Conservation (phyloP, 2,888 invertebrate species). For the Drosophila meridionalis region DNA sequence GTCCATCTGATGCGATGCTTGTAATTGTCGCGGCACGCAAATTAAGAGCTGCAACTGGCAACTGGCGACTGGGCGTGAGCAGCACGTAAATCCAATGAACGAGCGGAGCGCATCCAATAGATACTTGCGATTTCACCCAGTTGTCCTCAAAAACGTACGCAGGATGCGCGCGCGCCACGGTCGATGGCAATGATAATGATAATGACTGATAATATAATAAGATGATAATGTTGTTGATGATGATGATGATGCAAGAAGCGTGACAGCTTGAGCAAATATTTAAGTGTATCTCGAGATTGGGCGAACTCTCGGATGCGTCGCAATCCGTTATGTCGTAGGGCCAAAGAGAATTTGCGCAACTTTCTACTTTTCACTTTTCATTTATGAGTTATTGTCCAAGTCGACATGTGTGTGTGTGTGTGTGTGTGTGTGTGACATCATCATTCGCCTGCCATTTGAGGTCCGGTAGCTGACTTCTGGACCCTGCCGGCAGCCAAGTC, state of each 20-base stretch:
- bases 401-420: slow-evolving; percentile 2
- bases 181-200: slow-evolving; percentile 55
- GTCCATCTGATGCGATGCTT: slow-evolving; percentile 34
- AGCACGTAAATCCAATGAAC: slow-evolving; percentile 63
- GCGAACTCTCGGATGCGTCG: slow-evolving; percentile 39
- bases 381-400: slow-evolving; percentile 74
- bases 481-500: slow-evolving; percentile 65
- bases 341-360: slow-evolving; percentile 79
- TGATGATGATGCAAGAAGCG: slow-evolving; percentile 74
- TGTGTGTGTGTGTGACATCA: slow-evolving; percentile 52
- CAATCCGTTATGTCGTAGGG: slow-evolving; percentile 63
- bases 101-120: slow-evolving; percentile 50
- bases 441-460: slow-evolving; percentile 56
- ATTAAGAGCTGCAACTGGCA: slow-evolving; percentile 39
- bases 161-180: slow-evolving; percentile 56
- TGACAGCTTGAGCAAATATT: slow-evolving; percentile 75
- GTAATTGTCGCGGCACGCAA: slow-evolving; percentile 61
- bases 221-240: slow-evolving; percentile 41
- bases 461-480: slow-evolving; percentile 66
- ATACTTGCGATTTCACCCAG: slow-evolving; percentile 65
- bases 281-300: slow-evolving; percentile 62
- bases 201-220: slow-evolving; percentile 29
- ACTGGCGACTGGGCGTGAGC: slow-evolving; percentile 65
- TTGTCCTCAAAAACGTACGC: slow-evolving; percentile 80
- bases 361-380: slow-evolving; percentile 81